These are phyloP conservation scores for Donacobius atricapilla DNA, from an alignment of 2,113 vertebrate species.

Conservation along the genomic window DNA sequence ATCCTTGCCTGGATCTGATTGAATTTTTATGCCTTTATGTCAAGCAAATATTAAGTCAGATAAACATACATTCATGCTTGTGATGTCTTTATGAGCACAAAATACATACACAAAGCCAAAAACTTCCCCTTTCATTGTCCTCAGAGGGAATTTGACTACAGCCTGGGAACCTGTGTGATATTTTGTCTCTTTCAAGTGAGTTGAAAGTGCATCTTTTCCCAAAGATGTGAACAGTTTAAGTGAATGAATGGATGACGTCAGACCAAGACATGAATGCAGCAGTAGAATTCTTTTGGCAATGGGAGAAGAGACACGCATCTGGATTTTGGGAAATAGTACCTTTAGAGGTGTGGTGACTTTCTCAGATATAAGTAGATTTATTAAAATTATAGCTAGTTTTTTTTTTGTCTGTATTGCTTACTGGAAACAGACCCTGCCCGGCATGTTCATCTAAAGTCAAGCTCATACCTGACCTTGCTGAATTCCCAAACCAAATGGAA, in stretches of 20 bases:
- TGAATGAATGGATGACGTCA: not conserved
- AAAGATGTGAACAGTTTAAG: not conserved
- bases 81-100: not conserved
- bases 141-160: not conserved
- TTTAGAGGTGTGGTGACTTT: not conserved
- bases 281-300: not conserved
- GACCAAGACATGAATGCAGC: not conserved
- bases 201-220: not conserved
- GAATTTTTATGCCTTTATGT: not conserved
- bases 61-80: not conserved
- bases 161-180: not conserved
- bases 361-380: not conserved
- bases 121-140: not conserved
- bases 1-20: not conserved
- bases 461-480: not conserved
- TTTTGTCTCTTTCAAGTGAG: not conserved
- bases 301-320: not conserved
- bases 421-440: not conserved
- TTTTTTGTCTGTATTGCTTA: not conserved
- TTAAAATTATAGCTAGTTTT: too few relatives aligned
- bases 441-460: not conserved
- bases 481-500: not conserved
- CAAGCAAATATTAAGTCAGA: not conserved
- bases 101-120: not conserved
- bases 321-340: not conserved